Percentiles rank a stretch among this genome's conserved stretches.
These are phyloP conservation scores for Pogonomyrmex barbatus DNA, from an alignment of 1,140 invertebrate species.

Conservation along the genomic window DNA sequence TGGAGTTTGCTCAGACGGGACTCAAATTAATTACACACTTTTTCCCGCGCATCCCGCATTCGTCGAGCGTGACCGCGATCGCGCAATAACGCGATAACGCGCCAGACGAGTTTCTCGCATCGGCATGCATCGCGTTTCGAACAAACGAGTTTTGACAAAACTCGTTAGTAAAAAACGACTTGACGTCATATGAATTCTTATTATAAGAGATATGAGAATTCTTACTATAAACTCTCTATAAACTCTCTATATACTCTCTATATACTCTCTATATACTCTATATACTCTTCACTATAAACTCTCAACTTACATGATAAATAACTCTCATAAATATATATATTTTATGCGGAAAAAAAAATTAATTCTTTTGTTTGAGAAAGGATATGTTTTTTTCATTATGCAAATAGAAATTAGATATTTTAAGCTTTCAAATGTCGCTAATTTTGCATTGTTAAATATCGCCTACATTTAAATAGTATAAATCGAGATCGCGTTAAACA, in stretches of 20 bases:
- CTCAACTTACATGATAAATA: not conserved
- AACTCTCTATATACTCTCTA: no score
- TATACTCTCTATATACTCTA: no score
- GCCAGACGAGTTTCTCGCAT: slow-evolving; percentile 17
- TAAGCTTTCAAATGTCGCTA: not conserved
- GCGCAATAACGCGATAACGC: slow-evolving; percentile 52
- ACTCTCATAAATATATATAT: not conserved
- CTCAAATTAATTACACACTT: slow-evolving; percentile 76
- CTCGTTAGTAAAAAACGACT: not conserved
- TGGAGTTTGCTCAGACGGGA: slow-evolving; percentile 77
- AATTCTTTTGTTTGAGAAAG: not conserved
- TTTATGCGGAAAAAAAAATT: not conserved
- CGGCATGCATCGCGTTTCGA: not conserved
- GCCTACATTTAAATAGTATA: not conserved
- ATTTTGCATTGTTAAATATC: not conserved
- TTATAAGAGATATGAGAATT: no score
- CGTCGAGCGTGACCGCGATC: not conserved
- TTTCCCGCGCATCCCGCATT: slow-evolving; percentile 71
- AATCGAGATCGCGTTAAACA: not conserved
- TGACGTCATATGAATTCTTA: no score
- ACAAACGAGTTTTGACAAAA: not conserved
- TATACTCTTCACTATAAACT: no score
- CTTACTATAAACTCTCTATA: no score
- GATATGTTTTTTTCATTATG: not conserved
- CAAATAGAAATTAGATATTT: not conserved